Evolutionary conservation across 1,140 invertebrate species (phyloP).

Genomic region (Wiebesia pumilae): DNA sequence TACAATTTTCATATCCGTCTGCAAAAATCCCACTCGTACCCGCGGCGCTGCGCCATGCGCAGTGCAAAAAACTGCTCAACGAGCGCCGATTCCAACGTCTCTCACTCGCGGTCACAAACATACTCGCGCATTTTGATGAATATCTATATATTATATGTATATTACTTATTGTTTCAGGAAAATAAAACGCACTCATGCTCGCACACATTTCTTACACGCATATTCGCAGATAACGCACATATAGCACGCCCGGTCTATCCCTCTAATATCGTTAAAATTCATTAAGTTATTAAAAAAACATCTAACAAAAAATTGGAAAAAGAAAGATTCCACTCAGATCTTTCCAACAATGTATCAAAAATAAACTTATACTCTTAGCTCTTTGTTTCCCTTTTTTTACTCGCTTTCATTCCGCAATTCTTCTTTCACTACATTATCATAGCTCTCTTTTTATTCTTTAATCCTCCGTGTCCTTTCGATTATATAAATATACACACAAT

Average conservation of each 20-base stretch:
- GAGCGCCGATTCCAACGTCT: constrained; percentile 48
- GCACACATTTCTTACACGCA: constrained; percentile 33
- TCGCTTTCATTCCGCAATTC: constrained; percentile 11
- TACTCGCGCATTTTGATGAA: constrained; percentile 13
- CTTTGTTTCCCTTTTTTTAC: constrained; percentile 52
- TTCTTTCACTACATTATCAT: constrained; percentile 14
- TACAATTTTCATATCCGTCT: constrained; percentile 72
- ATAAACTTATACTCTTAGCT: constrained; percentile 72
- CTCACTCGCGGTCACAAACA: constrained; percentile 43
- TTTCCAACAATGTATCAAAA: constrained; percentile 75
- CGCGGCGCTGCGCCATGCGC: constrained; percentile 57
- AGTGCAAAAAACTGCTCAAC: constrained; percentile 68
- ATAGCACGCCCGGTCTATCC: constrained; percentile 36
- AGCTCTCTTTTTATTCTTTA: constrained; percentile 52
- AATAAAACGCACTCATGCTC: constrained; percentile 41
- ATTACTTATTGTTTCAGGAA: constrained; percentile 50
- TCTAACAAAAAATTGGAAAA: constrained; percentile 62
- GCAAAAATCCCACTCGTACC: constrained; percentile 66
- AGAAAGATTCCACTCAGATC: constrained; percentile 68
- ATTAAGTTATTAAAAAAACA: constrained; percentile 72
- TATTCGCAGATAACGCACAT: constrained; percentile 19
- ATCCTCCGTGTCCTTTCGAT: constrained; percentile 54
- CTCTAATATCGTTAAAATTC: constrained; percentile 71
- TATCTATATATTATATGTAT: constrained; percentile 34
- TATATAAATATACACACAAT: constrained; percentile 43